Conservation (phyloP, 2,797 vertebrate genomes). For the Remorina albescens region DNA sequence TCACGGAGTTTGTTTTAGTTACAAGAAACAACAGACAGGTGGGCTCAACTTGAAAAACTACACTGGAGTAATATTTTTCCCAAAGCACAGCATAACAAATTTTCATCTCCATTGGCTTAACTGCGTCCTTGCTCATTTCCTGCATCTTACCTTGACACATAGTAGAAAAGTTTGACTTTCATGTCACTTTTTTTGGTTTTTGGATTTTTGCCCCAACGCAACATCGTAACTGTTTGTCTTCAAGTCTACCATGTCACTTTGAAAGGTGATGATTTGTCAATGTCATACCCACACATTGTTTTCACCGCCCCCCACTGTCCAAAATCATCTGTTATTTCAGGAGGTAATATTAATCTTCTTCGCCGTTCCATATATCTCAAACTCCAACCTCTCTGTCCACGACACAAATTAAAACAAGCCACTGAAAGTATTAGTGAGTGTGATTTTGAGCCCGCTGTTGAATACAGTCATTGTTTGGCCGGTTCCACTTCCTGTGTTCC, state of each 20-base stretch:
- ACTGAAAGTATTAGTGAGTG: constrained; percentile 22
- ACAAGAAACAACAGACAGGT: background rate
- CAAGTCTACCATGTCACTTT: background rate
- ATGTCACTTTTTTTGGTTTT: background rate
- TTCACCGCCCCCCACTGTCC: background rate
- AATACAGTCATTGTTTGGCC: constrained; percentile 29
- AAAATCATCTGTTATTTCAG: background rate
- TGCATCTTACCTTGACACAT: background rate
- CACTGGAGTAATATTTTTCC: too few species aligned
- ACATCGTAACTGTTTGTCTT: too few species aligned
- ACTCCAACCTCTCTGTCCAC: background rate
- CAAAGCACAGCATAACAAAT: background rate
- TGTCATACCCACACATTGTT: background rate
- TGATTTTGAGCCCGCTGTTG: constrained; percentile 46
- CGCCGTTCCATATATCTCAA: background rate
- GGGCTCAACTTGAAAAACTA: too few species aligned
- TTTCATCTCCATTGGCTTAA: background rate
- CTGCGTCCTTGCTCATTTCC: background rate
- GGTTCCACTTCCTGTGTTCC: constrained; percentile 49
- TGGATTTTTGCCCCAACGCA: background rate
- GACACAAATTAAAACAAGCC: constrained; percentile 31
- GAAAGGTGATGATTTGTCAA: background rate
- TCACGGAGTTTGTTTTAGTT: constrained; percentile 34
- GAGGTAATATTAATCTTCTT: background rate
- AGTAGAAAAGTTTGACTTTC: background rate